Conservation (phyloP, 2,797 vertebrate species). For the Trichosurus vulpecula region DNA sequence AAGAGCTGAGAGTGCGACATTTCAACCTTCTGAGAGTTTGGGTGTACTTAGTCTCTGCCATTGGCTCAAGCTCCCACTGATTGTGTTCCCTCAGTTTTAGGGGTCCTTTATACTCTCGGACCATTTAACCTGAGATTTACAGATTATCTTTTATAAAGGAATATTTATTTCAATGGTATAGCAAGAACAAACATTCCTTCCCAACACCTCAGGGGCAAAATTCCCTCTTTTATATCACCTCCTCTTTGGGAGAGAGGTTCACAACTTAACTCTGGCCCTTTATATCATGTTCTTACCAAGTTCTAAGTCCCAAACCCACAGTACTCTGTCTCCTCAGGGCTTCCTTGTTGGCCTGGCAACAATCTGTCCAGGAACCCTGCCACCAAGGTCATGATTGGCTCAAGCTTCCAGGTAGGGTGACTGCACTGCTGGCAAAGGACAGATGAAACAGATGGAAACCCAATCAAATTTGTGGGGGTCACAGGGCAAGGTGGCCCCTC, state of each 20-base stretch:
- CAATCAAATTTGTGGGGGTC: background rate
- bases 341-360: background rate
- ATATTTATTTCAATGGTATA: background rate
- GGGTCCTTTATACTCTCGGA: background rate
- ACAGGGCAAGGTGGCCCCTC: background rate
- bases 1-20: background rate
- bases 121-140: background rate
- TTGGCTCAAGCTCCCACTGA: background rate
- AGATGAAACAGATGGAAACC: background rate
- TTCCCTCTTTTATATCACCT: background rate
- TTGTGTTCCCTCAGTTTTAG: background rate
- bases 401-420: background rate
- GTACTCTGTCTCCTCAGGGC: background rate
- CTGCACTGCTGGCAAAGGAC: background rate
- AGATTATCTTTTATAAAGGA: background rate
- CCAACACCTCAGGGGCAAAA: background rate
- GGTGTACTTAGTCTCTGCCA: background rate
- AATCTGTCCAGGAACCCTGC: background rate
- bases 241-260: background rate
- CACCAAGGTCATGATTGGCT: background rate
- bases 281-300: background rate
- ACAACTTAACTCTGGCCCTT: background rate
- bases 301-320: background rate
- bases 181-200: background rate
- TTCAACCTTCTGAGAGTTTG: background rate